phyloP scores from a whole-genome alignment of 92 coral and sea anemone species.

The Palythoa caribaeorum region DNA sequence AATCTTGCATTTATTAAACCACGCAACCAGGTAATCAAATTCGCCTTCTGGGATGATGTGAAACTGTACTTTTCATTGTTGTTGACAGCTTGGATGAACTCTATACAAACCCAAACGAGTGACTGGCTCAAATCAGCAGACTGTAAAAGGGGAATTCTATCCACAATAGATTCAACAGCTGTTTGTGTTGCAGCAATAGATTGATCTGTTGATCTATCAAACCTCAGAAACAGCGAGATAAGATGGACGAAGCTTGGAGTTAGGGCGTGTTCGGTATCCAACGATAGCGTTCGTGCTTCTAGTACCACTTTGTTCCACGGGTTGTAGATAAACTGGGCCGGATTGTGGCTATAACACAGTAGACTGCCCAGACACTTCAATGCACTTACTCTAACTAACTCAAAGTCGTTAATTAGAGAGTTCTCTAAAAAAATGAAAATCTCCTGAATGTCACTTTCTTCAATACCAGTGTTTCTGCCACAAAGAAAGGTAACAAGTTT shows the following conservation, averaged over 20 bases:
- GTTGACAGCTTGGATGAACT: conserved; percentile 34
- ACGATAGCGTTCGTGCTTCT: not conserved
- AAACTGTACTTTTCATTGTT: conserved; percentile 17
- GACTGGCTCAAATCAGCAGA: not conserved
- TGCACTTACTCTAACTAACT: conserved; percentile 71
- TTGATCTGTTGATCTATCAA: not conserved
- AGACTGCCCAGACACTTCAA: conserved; percentile 79
- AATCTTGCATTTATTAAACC: not conserved
- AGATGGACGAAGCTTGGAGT: not conserved
- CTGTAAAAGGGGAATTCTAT: conserved; percentile 29
- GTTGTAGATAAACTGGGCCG: not conserved
- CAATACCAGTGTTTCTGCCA: not conserved
- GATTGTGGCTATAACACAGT: conserved; percentile 8
- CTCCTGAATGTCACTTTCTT: conserved; percentile 44
- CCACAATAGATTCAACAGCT: conserved; percentile 8
- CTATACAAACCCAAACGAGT: conserved; percentile 20
- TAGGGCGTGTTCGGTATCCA: not conserved
- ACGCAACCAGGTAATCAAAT: conserved; percentile 40
- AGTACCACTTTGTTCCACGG: conserved; percentile 27
- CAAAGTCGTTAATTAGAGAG: conserved; percentile 76
- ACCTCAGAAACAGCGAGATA: not conserved
- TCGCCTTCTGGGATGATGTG: conserved; percentile 30
- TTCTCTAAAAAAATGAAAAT: conserved; percentile 86
- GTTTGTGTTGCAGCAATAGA: not conserved
- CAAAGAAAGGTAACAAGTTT: conserved; percentile 46